Percentiles rank a stretch among this genome's conserved stretches.
Conservation (phyloP, 37 sponge, comb jelly and placozoan species). For the Axinella damicornis region DNA sequence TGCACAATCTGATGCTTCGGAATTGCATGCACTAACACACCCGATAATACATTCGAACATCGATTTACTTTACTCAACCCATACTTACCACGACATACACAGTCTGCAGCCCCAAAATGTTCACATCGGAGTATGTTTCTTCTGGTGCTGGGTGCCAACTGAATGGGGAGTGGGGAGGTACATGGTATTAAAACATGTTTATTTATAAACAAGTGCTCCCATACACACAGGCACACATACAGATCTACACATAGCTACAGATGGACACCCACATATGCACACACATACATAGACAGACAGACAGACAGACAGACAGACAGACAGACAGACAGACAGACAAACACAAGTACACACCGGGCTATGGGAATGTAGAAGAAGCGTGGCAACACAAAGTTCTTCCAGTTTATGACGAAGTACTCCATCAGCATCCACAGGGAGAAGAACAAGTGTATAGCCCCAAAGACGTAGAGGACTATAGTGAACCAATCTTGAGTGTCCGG, state of each 20-base stretch:
- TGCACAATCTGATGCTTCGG: too few species aligned
- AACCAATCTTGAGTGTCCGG: not conserved
- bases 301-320: not conserved
- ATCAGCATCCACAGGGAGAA: conserved; percentile 60
- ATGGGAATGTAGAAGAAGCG: conserved; percentile 14
- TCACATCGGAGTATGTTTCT: conserved; percentile 41
- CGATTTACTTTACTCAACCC: too few species aligned
- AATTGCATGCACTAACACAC: too few species aligned
- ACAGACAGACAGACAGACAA: not conserved
- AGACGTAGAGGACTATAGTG: conserved; percentile 36
- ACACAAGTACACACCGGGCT: conserved; percentile 16
- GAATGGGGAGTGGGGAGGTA: too few species aligned
- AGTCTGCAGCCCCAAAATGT: conserved; percentile 41
- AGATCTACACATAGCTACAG: too few species aligned
- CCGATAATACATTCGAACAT: too few species aligned
- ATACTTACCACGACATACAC: conserved; percentile 36
- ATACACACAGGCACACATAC: too few species aligned
- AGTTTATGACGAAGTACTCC: conserved; percentile 71
- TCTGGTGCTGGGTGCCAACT: conserved; percentile 2
- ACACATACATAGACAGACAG: not conserved
- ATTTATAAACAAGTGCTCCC: not conserved
- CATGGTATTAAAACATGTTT: not conserved
- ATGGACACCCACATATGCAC: too few species aligned
- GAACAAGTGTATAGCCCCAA: conserved; percentile 66
- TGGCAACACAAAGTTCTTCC: conserved; percentile 63